phyloP scores from a whole-genome alignment of 2,113 vertebrate species.

The Ceuthmochares aereus region DNA sequence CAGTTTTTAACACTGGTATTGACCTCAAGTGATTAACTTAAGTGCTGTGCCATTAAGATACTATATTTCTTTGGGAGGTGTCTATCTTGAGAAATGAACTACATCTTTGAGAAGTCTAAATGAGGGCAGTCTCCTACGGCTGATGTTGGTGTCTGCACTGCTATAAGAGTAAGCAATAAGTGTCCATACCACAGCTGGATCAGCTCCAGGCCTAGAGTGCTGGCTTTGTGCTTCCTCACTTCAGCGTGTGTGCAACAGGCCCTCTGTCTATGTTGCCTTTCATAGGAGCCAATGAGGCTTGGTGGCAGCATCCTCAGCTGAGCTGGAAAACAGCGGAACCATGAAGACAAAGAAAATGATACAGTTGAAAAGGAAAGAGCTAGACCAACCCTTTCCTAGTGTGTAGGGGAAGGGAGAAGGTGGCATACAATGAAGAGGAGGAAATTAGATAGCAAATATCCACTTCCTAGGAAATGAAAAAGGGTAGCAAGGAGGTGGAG shows the following conservation, averaged over 20 bases:
- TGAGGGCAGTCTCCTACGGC: background rate
- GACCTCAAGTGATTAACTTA: background rate
- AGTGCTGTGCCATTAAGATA: background rate
- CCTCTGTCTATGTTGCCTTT: background rate
- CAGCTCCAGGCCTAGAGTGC: background rate
- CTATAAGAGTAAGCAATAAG: fast-evolving
- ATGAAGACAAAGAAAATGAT: background rate
- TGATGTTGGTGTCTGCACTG: background rate
- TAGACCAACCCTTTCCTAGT: background rate
- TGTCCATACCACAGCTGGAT: background rate
- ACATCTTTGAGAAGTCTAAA: background rate
- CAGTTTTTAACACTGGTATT: background rate
- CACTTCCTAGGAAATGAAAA: background rate
- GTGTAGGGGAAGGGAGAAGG: background rate
- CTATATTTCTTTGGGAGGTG: background rate
- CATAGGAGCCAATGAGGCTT: background rate
- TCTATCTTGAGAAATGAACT: background rate
- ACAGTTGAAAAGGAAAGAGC: background rate
- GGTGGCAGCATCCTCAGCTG: background rate
- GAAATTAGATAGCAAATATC: background rate
- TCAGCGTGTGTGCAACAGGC: fast-evolving
- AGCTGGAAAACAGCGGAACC: background rate
- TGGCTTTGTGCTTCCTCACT: background rate
- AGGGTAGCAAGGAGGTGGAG: background rate
- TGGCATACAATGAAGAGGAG: background rate